Evolutionary conservation across 2,113 vertebrate genomes (phyloP).

Genomic region (Cavia porcellus): DNA sequence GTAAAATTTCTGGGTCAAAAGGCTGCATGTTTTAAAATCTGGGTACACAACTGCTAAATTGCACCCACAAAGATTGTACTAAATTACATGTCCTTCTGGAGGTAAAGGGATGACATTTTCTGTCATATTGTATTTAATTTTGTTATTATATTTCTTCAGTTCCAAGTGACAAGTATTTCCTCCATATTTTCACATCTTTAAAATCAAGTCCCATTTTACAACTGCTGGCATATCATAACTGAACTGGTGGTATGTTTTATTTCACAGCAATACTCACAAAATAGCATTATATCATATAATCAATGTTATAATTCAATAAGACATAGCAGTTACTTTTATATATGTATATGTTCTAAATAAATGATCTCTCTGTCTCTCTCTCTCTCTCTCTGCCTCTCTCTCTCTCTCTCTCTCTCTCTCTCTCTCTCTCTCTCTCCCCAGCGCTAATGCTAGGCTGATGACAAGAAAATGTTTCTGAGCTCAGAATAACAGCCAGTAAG

Average conservation of each 20-base stretch:
- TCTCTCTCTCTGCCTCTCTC: no score
- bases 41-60: constrained; percentile 37
- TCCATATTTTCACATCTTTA: constrained; percentile 47
- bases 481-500: not conserved
- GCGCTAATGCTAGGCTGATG: not conserved
- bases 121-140: constrained; percentile 6
- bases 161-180: not conserved
- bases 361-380: not conserved
- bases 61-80: constrained; percentile 48
- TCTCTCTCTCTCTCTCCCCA: not conserved
- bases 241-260: constrained; percentile 9
- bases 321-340: not conserved
- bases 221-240: not conserved
- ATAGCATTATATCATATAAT: not conserved
- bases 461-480: not conserved
- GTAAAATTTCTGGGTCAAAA: constrained; percentile 65
- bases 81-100: constrained; percentile 10
- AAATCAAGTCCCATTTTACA: constrained; percentile 50
- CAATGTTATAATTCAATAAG: not conserved
- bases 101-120: constrained; percentile 38
- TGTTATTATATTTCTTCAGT: constrained; percentile 2
- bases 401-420: no score
- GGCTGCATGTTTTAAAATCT: constrained; percentile 41
- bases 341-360: not conserved
- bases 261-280: constrained; percentile 19